phyloP scores from a whole-genome alignment of 2,888 invertebrate species.

The Drosophila borborema region DNA sequence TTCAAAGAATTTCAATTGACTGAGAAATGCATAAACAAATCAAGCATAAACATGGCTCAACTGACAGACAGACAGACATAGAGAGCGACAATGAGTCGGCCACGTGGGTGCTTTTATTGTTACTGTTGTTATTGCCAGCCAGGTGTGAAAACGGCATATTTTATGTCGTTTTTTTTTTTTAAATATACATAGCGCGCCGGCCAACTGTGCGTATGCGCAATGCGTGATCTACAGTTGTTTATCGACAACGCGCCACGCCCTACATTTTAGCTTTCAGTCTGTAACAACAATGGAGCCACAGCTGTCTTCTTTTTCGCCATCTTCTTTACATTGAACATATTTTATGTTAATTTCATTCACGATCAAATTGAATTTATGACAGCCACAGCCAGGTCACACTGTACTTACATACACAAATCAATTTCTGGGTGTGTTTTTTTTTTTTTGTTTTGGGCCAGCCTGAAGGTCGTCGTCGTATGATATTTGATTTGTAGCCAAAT shows the following conservation, averaged over 20 bases:
- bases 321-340: slow-evolving; percentile 10
- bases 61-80: slow-evolving; percentile 7
- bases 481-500: slow-evolving; percentile 29
- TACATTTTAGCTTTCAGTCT: background rate
- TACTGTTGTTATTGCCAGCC: slow-evolving; percentile 48
- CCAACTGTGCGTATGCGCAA: slow-evolving; percentile 64
- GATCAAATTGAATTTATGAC: slow-evolving; percentile 58
- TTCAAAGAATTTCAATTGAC: slow-evolving; percentile 77
- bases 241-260: slow-evolving; percentile 40
- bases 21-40: slow-evolving; percentile 77
- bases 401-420: background rate
- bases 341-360: slow-evolving; percentile 60
- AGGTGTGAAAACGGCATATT: slow-evolving; percentile 74
- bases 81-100: slow-evolving; percentile 18
- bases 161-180: slow-evolving; percentile 56
- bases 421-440: slow-evolving; percentile 4
- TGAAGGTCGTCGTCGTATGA: slow-evolving; percentile 38
- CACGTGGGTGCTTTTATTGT: slow-evolving; percentile 61
- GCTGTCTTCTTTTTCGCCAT: slow-evolving; percentile 34
- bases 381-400: slow-evolving; percentile 14
- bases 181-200: slow-evolving; percentile 8
- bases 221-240: slow-evolving; percentile 35
- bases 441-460: slow-evolving; percentile 18
- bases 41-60: slow-evolving; percentile 57
- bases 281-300: slow-evolving; percentile 34